A percentile compares a stretch with the other conserved stretches of the same genome.
phyloP scores from a whole-genome alignment of 2,888 invertebrate species.

The Dynastes tityus region DNA sequence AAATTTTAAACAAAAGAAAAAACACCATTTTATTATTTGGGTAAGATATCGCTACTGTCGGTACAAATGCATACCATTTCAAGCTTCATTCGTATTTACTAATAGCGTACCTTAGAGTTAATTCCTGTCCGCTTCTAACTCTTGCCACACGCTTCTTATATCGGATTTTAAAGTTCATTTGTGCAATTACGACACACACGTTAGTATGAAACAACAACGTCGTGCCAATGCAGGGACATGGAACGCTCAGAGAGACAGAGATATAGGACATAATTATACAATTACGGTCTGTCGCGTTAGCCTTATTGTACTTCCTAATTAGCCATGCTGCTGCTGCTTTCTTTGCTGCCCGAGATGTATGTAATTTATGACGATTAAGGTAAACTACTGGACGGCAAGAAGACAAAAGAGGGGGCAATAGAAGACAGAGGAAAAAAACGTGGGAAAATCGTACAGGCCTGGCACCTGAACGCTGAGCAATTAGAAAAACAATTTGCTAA shows the following conservation, averaged over 20 bases:
- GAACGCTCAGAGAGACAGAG: background rate
- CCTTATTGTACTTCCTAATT: constrained; percentile 49
- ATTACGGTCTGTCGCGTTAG: constrained; percentile 12
- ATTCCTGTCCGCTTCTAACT: background rate
- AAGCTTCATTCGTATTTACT: no score
- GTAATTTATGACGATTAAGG: constrained; percentile 38
- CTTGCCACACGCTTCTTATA: constrained; percentile 10
- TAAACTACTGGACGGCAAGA: background rate
- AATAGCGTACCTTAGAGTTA: no score
- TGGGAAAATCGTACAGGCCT: background rate
- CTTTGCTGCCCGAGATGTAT: constrained; percentile 19
- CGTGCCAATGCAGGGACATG: no score
- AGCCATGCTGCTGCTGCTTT: constrained; percentile 25
- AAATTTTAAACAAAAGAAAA: no score
- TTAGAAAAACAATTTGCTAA: constrained; percentile 47
- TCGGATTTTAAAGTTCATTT: constrained; percentile 11
- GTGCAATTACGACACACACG: constrained; percentile 14
- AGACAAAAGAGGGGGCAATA: background rate
- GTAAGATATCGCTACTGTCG: no score
- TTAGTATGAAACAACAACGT: background rate
- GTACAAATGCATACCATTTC: no score
- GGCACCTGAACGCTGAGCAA: constrained; percentile 9
- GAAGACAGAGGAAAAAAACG: background rate
- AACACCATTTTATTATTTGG: no score
- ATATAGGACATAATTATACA: constrained; percentile 44